A percentile compares a stretch with the other conserved stretches of the same genome.
phyloP scores from a whole-genome alignment of 1,140 invertebrate species.

The Drosophila punjabiensis region DNA sequence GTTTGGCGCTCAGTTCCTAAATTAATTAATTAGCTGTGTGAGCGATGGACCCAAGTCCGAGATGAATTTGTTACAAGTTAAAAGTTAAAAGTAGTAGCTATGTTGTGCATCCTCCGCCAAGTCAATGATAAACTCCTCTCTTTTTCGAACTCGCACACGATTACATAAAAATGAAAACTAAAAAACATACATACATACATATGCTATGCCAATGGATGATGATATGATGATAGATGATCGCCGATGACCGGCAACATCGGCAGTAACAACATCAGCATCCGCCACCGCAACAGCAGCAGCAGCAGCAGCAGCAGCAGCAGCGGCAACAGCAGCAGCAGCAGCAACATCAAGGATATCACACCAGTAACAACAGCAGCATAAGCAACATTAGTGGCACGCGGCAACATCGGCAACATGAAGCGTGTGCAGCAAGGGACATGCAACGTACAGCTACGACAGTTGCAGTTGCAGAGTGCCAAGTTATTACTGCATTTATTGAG shows the following conservation, averaged over 20 bases:
- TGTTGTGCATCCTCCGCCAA: slow-evolving; percentile 1
- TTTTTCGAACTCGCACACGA: slow-evolving; percentile 19
- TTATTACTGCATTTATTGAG: slow-evolving; percentile 6
- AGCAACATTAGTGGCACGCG: slow-evolving; percentile 5
- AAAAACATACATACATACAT: neutral
- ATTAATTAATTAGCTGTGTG: slow-evolving; percentile 8
- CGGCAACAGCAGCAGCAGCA: slow-evolving; percentile 22
- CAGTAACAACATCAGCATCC: slow-evolving; percentile 24
- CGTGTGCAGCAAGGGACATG: neutral
- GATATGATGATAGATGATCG: slow-evolving; percentile 54
- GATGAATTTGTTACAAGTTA: neutral
- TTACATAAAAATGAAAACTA: slow-evolving; percentile 9
- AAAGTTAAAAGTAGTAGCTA: slow-evolving; percentile 10
- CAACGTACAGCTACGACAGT: slow-evolving; percentile 17
- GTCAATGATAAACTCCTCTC: slow-evolving; percentile 37
- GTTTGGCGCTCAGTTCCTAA: slow-evolving; percentile 17
- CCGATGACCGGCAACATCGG: slow-evolving; percentile 64
- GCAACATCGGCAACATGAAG: slow-evolving; percentile 8
- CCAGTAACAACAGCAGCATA: slow-evolving; percentile 26
- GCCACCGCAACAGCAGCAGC: slow-evolving; percentile 28
- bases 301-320: slow-evolving; percentile 4
- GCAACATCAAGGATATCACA: slow-evolving; percentile 40
- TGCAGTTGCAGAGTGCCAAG: neutral
- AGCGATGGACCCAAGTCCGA: neutral
- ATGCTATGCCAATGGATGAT: slow-evolving; percentile 3